Conservation (phyloP, 2,113 vertebrate genomes). For the Indri indri region DNA sequence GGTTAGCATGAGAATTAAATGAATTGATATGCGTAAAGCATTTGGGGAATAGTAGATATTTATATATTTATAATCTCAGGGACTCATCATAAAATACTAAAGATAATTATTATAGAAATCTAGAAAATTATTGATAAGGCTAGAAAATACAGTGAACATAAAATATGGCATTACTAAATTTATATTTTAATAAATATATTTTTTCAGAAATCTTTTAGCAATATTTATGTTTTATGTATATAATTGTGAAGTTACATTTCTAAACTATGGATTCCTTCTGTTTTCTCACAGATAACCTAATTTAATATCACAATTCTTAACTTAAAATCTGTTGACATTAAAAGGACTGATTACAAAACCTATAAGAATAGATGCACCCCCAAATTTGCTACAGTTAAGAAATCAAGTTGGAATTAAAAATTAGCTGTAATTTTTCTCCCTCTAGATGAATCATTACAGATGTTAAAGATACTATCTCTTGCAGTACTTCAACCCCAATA, state of each 20-base stretch:
- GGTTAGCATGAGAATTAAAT: not conserved
- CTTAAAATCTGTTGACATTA: constrained; percentile 12
- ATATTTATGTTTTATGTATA: not conserved
- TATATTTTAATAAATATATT: not conserved
- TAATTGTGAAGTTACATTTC: not conserved
- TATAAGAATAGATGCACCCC: not conserved
- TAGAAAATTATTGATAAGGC: not conserved
- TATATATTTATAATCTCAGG: not conserved
- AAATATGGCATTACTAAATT: not conserved
- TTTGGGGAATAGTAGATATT: not conserved
- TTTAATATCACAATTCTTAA: constrained; percentile 17
- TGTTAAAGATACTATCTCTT: constrained; percentile 19
- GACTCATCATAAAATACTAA: not conserved
- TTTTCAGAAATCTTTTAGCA: not conserved
- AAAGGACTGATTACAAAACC: not conserved
- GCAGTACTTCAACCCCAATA: not conserved
- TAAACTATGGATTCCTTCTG: not conserved
- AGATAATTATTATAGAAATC: not conserved
- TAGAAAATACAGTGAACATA: not conserved
- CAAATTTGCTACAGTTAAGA: constrained; percentile 22
- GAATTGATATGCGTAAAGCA: not conserved
- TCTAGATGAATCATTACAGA: not conserved
- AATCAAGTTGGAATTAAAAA: constrained; percentile 26
- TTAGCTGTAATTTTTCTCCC: not conserved
- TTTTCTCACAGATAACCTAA: constrained; percentile 1